Percentiles rank a stretch among this genome's conserved stretches.
These are phyloP conservation scores for Pinctada fucata DNA, from an alignment of 2,888 invertebrate genomes.

Conservation along the genomic window DNA sequence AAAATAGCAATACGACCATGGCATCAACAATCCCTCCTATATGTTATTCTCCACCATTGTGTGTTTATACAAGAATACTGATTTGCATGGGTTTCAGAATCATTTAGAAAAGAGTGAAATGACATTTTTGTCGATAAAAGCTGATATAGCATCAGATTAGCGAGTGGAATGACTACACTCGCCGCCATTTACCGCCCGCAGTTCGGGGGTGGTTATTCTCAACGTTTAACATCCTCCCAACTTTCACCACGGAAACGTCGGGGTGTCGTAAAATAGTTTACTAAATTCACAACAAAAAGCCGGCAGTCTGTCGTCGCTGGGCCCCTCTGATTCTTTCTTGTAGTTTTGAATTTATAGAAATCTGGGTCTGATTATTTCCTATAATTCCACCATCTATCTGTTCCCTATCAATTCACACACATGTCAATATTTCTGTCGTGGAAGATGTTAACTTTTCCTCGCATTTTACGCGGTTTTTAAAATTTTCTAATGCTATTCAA, in stretches of 20 bases:
- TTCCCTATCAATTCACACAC: background rate
- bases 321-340: conserved; percentile 12
- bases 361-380: background rate
- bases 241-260: conserved; percentile 30
- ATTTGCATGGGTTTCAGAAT: conserved; percentile 36
- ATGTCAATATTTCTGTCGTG: background rate
- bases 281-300: conserved; percentile 36
- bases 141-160: conserved; percentile 40
- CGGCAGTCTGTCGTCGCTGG: conserved; percentile 33
- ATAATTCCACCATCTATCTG: background rate
- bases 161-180: conserved; percentile 29
- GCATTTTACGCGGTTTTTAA: no score
- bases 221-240: conserved; percentile 30
- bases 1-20: background rate
- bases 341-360: conserved; percentile 21
- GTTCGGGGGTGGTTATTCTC: conserved; percentile 45
- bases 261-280: conserved; percentile 38
- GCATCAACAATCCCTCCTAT: conserved; percentile 22
- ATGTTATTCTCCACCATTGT: conserved; percentile 25
- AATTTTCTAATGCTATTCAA: no score
- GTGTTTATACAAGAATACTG: conserved; percentile 28
- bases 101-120: conserved; percentile 38
- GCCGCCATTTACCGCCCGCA: conserved; percentile 44
- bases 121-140: conserved; percentile 45
- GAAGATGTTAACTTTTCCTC: background rate